Percentiles rank a stretch among this genome's conserved stretches.
phyloP scores from a whole-genome alignment of 2,797 vertebrate species.

The Sebastes itinus region DNA sequence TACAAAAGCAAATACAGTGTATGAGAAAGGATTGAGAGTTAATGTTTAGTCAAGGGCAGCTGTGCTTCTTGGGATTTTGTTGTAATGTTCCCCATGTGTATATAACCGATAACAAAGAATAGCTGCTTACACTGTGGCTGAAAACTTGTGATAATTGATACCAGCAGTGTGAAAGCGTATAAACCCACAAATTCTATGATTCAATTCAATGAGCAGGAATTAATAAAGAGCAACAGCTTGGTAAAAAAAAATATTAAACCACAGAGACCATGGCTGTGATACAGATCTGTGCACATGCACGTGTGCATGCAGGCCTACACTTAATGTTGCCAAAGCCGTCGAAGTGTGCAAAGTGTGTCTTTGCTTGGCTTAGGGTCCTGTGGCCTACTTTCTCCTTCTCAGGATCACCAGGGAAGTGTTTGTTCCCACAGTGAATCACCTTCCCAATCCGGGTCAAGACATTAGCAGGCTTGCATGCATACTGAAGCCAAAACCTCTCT shows the following conservation, averaged over 20 bases:
- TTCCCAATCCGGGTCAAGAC: conserved; percentile 48
- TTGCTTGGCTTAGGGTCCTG: conserved; percentile 25
- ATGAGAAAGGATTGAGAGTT: conserved; percentile 18
- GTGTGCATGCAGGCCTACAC: not conserved
- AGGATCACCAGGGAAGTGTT: conserved; percentile 24
- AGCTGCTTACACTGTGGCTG: not conserved
- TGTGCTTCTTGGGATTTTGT: conserved; percentile 31
- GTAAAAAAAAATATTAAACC: not conserved
- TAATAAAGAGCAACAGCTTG: not conserved
- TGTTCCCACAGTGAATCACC: conserved; percentile 39
- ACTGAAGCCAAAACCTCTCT: not conserved
- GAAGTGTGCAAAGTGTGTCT: conserved; percentile 20
- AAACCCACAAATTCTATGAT: not conserved
- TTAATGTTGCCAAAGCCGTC: not conserved
- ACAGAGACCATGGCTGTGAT: conserved; percentile 17
- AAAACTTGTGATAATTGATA: conserved; percentile 24
- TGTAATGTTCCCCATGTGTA: conserved; percentile 37
- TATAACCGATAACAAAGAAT: conserved; percentile 20
- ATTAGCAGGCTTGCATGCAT: conserved; percentile 34
- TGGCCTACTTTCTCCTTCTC: conserved; percentile 45
- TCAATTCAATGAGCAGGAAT: not conserved
- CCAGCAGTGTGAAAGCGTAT: not conserved
- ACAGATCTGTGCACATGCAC: conserved; percentile 7
- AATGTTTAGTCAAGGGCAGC: conserved; percentile 23
- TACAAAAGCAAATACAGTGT: not conserved